Conservation (phyloP, 2,113 vertebrate genomes). For the Hiodon alosoides region DNA sequence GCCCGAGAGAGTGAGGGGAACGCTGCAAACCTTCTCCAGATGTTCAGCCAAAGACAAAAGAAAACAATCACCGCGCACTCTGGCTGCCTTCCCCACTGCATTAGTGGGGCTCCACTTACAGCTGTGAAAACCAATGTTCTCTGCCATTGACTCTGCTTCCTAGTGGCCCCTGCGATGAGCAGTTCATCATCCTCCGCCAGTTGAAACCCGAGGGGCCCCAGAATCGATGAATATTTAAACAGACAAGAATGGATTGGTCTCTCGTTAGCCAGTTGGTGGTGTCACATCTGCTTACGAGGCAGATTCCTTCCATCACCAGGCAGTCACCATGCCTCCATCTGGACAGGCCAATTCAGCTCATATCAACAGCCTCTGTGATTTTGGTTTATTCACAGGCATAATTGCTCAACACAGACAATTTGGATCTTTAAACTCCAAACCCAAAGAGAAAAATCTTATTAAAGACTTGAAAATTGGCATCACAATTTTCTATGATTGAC, state of each 20-base stretch:
- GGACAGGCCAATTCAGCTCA: not conserved
- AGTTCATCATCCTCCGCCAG: not conserved
- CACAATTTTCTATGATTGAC: too few species aligned
- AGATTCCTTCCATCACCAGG: not conserved
- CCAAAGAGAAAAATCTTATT: too few species aligned
- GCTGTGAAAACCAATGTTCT: conserved; percentile 1
- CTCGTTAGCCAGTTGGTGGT: not conserved
- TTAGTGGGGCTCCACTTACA: not conserved
- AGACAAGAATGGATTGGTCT: not conserved
- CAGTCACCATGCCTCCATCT: not conserved
- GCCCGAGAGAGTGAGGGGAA: too few species aligned
- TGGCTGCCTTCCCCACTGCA: too few species aligned
- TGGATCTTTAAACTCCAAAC: too few species aligned
- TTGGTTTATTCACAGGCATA: too few species aligned
- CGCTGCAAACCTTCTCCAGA: too few species aligned
- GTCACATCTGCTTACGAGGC: not conserved
- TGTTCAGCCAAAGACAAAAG: too few species aligned
- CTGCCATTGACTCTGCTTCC: not conserved
- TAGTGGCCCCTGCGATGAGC: not conserved
- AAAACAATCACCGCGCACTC: too few species aligned
- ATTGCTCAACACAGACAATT: too few species aligned
- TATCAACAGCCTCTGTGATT: not conserved
- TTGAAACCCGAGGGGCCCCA: not conserved
- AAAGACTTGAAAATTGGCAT: too few species aligned
- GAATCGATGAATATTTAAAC: conserved; percentile 10